Evolutionary conservation across 2,797 vertebrate genomes (phyloP).

Genomic region (Pygocentrus nattereri): DNA sequence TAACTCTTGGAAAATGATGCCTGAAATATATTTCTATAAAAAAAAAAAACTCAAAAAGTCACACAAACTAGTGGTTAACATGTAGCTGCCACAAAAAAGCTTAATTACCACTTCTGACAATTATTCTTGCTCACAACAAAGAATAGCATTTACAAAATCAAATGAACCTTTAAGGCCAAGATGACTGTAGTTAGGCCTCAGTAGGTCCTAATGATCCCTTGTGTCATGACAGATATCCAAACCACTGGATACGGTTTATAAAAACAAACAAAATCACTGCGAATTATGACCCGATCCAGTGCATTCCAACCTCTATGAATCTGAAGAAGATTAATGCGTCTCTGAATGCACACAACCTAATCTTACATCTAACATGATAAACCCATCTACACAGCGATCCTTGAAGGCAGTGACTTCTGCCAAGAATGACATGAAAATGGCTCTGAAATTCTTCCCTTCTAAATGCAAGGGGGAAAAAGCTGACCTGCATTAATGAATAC

Average conservation of each 20-base stretch:
- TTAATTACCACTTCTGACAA: constrained; percentile 11
- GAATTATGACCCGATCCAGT: too few species aligned
- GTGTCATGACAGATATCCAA: neutral
- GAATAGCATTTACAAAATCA: neutral
- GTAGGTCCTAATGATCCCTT: neutral
- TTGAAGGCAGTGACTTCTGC: neutral
- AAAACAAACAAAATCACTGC: too few species aligned
- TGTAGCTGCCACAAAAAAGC: constrained; percentile 33
- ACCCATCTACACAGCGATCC: neutral
- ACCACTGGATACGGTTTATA: neutral
- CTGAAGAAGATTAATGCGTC: constrained; percentile 5
- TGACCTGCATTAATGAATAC: neutral
- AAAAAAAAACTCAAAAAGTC: neutral
- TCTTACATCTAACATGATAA: neutral
- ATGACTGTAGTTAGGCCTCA: constrained; percentile 4
- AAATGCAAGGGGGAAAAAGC: neutral
- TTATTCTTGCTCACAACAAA: neutral
- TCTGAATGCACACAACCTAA: neutral
- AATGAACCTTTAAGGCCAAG: neutral
- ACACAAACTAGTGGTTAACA: constrained; percentile 8
- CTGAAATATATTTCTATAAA: neutral
- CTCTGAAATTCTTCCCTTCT: neutral
- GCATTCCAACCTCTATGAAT: neutral
- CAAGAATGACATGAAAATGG: neutral
- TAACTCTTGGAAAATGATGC: neutral